Evolutionary conservation across 2,888 invertebrate genomes (phyloP).

Genomic region (Phragmatobia fuliginosa): DNA sequence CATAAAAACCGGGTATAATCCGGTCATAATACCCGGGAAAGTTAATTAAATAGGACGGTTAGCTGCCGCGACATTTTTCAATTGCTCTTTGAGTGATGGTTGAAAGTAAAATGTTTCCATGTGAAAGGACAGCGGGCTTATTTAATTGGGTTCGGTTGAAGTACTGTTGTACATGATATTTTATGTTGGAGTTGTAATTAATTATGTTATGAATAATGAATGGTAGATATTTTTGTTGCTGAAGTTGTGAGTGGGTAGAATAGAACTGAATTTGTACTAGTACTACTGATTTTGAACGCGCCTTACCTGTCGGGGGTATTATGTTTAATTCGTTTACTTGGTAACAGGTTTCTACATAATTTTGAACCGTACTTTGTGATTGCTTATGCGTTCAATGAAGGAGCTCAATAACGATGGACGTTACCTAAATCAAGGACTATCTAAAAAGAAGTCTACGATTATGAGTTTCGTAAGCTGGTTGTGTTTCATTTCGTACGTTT

Average conservation of each 20-base stretch:
- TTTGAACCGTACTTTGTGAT: neutral
- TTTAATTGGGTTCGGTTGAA: constrained; percentile 31
- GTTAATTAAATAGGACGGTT: constrained; percentile 79
- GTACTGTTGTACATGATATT: constrained; percentile 13
- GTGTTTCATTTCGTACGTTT: no score
- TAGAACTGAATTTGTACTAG: neutral
- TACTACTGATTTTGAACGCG: neutral
- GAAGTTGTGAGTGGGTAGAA: neutral
- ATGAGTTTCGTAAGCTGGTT: no score
- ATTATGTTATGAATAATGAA: constrained; percentile 1
- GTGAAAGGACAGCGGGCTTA: constrained; percentile 27
- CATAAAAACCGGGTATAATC: constrained; percentile 75
- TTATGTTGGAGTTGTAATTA: constrained; percentile 5
- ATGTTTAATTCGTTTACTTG: neutral
- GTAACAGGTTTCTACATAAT: neutral
- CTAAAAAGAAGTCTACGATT: no score
- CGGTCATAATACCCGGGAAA: constrained; percentile 72
- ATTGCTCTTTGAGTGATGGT: constrained; percentile 63
- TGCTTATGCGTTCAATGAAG: no score
- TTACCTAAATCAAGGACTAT: no score
- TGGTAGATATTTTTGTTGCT: neutral
- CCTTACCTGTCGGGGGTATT: no score
- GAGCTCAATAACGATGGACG: neutral
- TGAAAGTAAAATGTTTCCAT: constrained; percentile 31
- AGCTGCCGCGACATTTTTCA: constrained; percentile 70